Conservation (phyloP, 92 coral and sea anemone genomes). For the Phymanthus crucifer region DNA sequence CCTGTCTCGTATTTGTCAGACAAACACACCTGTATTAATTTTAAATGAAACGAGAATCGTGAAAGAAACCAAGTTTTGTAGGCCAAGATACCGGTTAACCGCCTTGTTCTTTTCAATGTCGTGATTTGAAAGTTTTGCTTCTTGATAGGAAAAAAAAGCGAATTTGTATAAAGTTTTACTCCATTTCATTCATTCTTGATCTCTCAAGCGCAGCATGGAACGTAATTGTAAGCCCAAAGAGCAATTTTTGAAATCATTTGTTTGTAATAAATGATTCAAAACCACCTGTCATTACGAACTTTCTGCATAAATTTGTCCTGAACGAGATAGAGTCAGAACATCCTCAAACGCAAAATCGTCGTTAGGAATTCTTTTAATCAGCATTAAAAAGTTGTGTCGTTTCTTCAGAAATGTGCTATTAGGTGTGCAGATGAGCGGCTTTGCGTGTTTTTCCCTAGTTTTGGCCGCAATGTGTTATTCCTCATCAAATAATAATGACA, state of each 20-base stretch:
- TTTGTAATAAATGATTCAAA: conserved; percentile 83
- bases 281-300: conserved; percentile 74
- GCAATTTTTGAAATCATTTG: conserved; percentile 84
- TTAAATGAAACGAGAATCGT: conserved; percentile 77
- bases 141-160: conserved; percentile 8
- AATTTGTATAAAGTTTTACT: conserved; percentile 43
- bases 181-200: conserved; percentile 75
- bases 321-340: not conserved
- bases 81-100: conserved; percentile 40
- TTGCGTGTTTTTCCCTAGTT: conserved; percentile 63
- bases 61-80: conserved; percentile 38
- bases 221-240: conserved; percentile 79
- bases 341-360: not conserved
- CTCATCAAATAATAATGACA: conserved; percentile 87
- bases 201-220: conserved; percentile 77
- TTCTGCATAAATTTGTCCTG: conserved; percentile 74
- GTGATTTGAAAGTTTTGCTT: conserved; percentile 16
- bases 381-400: not conserved
- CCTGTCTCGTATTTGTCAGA: conserved; percentile 95
- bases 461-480: conserved; percentile 73
- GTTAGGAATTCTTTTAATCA: not conserved
- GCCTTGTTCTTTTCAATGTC: conserved; percentile 25
- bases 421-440: not conserved
- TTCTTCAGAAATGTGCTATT: not conserved
- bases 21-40: conserved; percentile 90